A percentile compares a stretch with the other conserved stretches of the same genome.
phyloP scores from a whole-genome alignment of 2,888 invertebrate genomes.

The Beris morrisii region DNA sequence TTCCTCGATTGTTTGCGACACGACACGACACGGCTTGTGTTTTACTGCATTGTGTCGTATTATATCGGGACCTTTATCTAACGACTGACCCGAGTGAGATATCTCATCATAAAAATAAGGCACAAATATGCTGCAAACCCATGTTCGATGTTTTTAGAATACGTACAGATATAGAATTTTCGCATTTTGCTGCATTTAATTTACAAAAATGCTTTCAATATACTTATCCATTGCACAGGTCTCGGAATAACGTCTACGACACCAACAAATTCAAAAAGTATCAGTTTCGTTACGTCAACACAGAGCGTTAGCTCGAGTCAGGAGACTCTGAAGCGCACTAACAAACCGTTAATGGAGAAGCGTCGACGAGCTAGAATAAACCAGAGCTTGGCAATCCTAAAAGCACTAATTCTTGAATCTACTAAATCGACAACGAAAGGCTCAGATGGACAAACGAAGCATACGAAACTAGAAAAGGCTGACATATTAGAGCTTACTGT shows the following conservation, averaged over 20 bases:
- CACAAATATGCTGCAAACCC: no score
- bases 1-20: no score
- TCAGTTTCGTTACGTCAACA: slow-evolving; percentile 51
- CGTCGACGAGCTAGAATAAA: slow-evolving; percentile 72
- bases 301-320: slow-evolving; percentile 54
- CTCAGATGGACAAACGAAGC: slow-evolving; percentile 64
- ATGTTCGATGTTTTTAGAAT: no score
- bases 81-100: no score
- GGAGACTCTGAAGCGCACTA: slow-evolving; percentile 61
- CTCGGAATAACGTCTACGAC: slow-evolving; percentile 19
- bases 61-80: no score
- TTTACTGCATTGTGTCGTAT: no score
- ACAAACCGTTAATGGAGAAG: slow-evolving; percentile 80
- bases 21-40: no score
- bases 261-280: slow-evolving; percentile 43
- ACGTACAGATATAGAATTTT: no score
- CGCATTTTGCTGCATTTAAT: no score
- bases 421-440: slow-evolving; percentile 59
- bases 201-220: no score
- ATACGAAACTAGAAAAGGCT: slow-evolving; percentile 78
- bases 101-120: no score
- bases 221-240: no score
- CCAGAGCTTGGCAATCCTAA: slow-evolving; percentile 71
- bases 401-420: slow-evolving; percentile 71
- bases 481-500: slow-evolving; percentile 84